These are phyloP conservation scores for Anguilla rostrata DNA, from an alignment of 2,113 vertebrate genomes.

Conservation along the genomic window DNA sequence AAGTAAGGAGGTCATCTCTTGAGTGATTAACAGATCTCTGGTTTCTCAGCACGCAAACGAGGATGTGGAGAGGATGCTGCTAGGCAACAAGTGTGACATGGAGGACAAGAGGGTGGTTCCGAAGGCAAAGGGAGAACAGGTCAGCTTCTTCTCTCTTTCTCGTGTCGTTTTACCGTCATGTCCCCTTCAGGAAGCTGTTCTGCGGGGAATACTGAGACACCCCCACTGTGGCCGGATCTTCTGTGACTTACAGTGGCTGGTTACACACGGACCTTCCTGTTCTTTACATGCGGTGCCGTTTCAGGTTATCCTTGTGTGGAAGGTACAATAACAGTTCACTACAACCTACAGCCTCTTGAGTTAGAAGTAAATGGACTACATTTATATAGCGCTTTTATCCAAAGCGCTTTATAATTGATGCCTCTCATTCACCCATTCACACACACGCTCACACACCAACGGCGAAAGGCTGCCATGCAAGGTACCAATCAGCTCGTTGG, in stretches of 20 bases:
- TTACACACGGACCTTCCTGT: no score
- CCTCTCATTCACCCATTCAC: no score
- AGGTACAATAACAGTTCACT: no score
- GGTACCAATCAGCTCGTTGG: no score
- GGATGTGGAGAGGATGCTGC: constrained; percentile 98
- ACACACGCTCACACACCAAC: no score
- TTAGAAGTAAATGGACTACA: no score
- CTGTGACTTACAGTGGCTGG: neutral
- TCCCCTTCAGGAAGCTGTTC: no score
- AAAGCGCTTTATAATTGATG: no score
- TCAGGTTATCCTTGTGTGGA: no score
- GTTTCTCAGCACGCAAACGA: constrained; percentile 92
- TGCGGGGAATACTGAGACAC: neutral
- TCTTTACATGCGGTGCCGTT: neutral
- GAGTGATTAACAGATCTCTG: neutral
- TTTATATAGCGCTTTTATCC: no score
- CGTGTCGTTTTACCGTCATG: neutral
- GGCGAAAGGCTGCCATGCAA: no score
- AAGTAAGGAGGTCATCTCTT: neutral
- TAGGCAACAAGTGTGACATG: constrained; percentile 99
- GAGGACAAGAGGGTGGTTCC: constrained; percentile 96
- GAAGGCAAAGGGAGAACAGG: constrained; percentile 98
- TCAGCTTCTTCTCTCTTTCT: constrained; percentile 54
- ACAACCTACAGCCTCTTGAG: no score
- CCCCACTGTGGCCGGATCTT: neutral